Percentiles rank a stretch among this genome's conserved stretches.
phyloP scores from a whole-genome alignment of 1,140 invertebrate genomes.

The Melanaphis sacchari region DNA sequence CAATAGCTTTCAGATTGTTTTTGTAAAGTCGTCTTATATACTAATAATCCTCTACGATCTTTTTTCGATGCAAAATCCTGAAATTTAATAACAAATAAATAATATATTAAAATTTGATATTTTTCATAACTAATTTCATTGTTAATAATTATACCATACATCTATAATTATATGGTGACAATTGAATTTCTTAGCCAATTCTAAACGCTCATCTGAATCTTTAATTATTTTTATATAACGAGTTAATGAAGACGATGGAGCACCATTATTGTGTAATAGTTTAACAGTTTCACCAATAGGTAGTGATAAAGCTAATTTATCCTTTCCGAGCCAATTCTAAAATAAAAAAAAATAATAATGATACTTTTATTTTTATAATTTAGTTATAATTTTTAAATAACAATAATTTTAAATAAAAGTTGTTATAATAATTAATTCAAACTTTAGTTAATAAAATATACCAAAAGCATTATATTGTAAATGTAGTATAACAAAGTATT shows the following conservation, averaged over 20 bases:
- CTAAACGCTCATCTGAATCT: constrained; percentile 53
- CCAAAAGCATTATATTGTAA: background rate
- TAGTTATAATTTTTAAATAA: background rate
- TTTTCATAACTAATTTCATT: background rate
- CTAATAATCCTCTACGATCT: constrained; percentile 50
- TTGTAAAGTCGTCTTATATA: constrained; percentile 38
- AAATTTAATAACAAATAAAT: background rate
- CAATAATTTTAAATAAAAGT: background rate
- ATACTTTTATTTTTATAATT: background rate
- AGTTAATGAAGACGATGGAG: constrained; percentile 49
- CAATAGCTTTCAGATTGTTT: constrained; percentile 53
- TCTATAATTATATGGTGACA: constrained; percentile 54
- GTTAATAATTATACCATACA: constrained; percentile 19
- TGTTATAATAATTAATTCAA: background rate
- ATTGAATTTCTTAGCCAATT: constrained; percentile 42
- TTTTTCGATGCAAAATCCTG: constrained; percentile 42
- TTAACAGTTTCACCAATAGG: constrained; percentile 48
- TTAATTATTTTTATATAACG: constrained; percentile 52
- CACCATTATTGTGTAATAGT: constrained; percentile 45
- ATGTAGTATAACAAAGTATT: background rate
- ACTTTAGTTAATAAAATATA: background rate
- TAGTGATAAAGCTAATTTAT: constrained; percentile 43
- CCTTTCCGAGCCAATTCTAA: constrained; percentile 55
- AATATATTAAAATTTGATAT: background rate
- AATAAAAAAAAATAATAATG: background rate